These are phyloP conservation scores for Leptinotarsa haldemani DNA, from an alignment of 2,888 invertebrate genomes.

Conservation along the genomic window DNA sequence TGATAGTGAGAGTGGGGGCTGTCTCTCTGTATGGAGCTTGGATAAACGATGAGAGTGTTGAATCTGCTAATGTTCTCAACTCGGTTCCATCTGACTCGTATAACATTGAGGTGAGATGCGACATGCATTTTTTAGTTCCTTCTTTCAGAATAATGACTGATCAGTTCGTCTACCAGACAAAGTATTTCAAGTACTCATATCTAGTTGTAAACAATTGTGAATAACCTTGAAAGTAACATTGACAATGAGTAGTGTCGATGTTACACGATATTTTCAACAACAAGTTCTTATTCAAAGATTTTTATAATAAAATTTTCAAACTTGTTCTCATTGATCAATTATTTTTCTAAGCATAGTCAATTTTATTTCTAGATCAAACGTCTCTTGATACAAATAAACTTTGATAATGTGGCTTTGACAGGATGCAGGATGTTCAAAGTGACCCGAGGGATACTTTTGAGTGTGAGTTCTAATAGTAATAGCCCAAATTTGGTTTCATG, in stretches of 20 bases:
- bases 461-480: conserved; percentile 52
- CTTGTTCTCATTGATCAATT: not conserved
- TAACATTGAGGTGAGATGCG: conserved; percentile 70
- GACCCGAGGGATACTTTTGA: conserved; percentile 59
- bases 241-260: no score
- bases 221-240: no score
- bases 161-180: no score
- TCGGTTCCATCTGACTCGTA: conserved; percentile 74
- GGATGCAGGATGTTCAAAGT: conserved; percentile 61
- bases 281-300: no score
- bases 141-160: no score
- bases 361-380: conserved; percentile 55
- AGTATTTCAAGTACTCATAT: no score
- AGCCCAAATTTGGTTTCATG: no score
- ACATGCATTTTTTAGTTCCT: not conserved
- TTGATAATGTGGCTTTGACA: conserved; percentile 59
- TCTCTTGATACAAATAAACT: conserved; percentile 53
- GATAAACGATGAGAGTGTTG: conserved; percentile 60
- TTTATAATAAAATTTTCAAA: not conserved
- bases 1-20: conserved; percentile 55
- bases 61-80: conserved; percentile 67
- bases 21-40: conserved; percentile 59
- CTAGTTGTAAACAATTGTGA: no score
- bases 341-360: not conserved
- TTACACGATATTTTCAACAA: no score